Evolutionary conservation across 2,797 vertebrate species (phyloP), one percentile per base, ranked within the genome.

Genomic region (Gobio occitaniae): DNA sequence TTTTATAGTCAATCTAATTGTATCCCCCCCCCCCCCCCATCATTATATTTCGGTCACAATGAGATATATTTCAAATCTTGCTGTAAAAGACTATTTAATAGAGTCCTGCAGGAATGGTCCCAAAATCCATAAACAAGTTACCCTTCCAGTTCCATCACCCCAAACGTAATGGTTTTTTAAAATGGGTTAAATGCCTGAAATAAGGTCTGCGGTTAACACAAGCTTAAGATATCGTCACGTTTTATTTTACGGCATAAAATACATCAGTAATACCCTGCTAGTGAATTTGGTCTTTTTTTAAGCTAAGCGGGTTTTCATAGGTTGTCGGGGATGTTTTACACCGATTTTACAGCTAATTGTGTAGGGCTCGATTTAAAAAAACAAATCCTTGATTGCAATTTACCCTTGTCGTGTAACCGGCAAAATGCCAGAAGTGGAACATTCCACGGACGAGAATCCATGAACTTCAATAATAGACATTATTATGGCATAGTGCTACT

Each of bases 1-100:
- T 94, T 59, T 93, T 38, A 79, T 59, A 72, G 54, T 54, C 41
- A 59, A 56, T 65, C 25, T 21, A 50, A 65, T 3, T 16, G 11
- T 25, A 1, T 63, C 25, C 25, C 25, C 1, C 25, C 25, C 25
- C 25, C 25, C 25, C 25, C 25, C 12, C 17, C 21, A 68, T 41
- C 9, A 16, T 79, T 69, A 16, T 56, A 66, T 38, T 72, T 36
- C 4, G 13, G 29, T 50, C 12, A 52, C 41, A n/a, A 38, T 85
- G 32, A 25, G 16, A 63, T 9, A 0, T 8, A 25, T 50, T 80
- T 32, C 8, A 41, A 29, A 59, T 1, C 36, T 32, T 25, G 41
- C 19, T 65, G n/a, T 29, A 48, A 17, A 63, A 32, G 16, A 63
- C 6, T n/a, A 65, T 29, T 5, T 16, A 15, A 44, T 44, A 52